Percentiles rank a stretch among this genome's conserved stretches.
Conservation (phyloP, 2,888 invertebrate genomes). For the Rhabditoides inermis region DNA sequence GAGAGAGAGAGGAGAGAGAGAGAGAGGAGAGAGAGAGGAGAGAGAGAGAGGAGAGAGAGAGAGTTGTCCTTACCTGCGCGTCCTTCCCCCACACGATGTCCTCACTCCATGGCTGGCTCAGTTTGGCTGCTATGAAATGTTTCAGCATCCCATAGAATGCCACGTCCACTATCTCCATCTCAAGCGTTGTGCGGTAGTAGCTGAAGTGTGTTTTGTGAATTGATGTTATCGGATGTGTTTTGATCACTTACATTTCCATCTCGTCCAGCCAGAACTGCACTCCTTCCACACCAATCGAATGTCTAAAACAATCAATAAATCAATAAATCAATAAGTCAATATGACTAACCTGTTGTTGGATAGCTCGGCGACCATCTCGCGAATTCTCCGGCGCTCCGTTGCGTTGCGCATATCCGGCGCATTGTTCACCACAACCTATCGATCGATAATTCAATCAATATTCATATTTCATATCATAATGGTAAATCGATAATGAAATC, state of each 20-base stretch:
- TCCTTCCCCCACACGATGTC: conserved; percentile 45
- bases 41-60: background rate
- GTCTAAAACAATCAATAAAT: too few species aligned
- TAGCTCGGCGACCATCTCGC: conserved; percentile 43
- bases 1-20: background rate
- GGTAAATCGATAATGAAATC: too few species aligned
- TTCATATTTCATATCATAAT: too few species aligned
- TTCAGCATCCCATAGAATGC: conserved; percentile 41
- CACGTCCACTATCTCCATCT: conserved; percentile 32
- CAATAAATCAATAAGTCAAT: too few species aligned
- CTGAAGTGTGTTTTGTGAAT: too few species aligned
- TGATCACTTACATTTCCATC: too few species aligned
- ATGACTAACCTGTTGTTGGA: too few species aligned
- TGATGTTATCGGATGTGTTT: too few species aligned
- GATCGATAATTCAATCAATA: too few species aligned
- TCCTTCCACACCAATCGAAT: conserved; percentile 49
- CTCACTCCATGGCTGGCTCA: conserved; percentile 36
- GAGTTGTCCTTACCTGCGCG: too few species aligned
- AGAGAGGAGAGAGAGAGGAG: background rate
- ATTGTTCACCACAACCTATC: conserved; percentile 50
- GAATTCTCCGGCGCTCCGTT: conserved; percentile 28
- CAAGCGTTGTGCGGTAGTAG: conserved; percentile 39
- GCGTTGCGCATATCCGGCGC: conserved; percentile 45
- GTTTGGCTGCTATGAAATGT: conserved; percentile 42
- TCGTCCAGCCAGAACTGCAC: conserved; percentile 49